These are phyloP conservation scores for Bufo gargarizans DNA, from an alignment of 2,113 vertebrate genomes.

Conservation along the genomic window DNA sequence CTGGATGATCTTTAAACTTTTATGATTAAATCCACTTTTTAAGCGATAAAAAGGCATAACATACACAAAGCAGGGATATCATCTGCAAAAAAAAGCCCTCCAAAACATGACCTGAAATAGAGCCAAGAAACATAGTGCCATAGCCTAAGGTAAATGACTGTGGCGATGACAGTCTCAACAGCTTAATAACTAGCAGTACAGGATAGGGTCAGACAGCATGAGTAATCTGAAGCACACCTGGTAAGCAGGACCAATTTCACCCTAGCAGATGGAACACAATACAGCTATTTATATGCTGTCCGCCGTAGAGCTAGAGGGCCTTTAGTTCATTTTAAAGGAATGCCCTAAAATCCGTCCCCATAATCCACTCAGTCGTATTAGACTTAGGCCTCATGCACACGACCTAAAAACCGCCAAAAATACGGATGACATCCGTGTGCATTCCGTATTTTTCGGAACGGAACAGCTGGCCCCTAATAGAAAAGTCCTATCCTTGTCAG, in stretches of 20 bases:
- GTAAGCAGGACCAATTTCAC: conserved; percentile 52
- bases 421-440: too few relatives aligned
- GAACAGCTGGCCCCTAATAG: too few relatives aligned
- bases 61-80: background rate
- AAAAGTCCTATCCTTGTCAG: background rate
- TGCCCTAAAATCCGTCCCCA: background rate
- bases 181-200: conserved; percentile 53
- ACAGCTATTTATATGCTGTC: conserved; percentile 55
- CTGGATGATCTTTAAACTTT: background rate
- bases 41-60: background rate
- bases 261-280: conserved; percentile 53
- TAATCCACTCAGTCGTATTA: background rate
- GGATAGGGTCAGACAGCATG: conserved; percentile 55
- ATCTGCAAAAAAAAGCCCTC: background rate
- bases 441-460: too few relatives aligned
- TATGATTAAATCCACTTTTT: background rate
- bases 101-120: conserved; percentile 10
- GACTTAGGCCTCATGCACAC: too few relatives aligned
- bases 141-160: conserved; percentile 56
- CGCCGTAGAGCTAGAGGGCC: conserved; percentile 46
- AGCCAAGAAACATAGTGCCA: conserved; percentile 44
- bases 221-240: conserved; percentile 58
- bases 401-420: too few relatives aligned
- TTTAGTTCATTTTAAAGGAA: conserved; percentile 52
- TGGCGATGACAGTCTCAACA: conserved; percentile 57